Evolutionary conservation across 2,113 vertebrate species (phyloP).

Genomic region (Scomber japonicus): DNA sequence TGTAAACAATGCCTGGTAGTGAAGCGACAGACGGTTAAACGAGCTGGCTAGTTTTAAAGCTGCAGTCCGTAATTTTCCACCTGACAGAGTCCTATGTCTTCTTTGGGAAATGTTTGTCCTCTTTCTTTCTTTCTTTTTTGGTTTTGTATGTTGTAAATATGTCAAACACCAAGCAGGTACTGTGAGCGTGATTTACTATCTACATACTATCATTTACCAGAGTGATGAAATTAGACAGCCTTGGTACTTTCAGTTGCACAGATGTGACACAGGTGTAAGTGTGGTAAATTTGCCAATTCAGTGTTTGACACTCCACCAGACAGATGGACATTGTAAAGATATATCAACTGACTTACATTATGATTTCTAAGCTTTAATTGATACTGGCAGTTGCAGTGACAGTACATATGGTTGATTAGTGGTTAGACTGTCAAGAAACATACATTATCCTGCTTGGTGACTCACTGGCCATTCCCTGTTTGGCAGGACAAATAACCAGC

Average conservation of each 20-base stretch:
- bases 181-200: not conserved
- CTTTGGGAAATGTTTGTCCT: not conserved
- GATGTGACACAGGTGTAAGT: conserved; percentile 11
- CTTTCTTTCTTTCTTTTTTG: no score
- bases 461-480: conserved; percentile 11
- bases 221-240: not conserved
- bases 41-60: conserved; percentile 42
- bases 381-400: not conserved
- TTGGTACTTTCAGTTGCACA: conserved; percentile 18
- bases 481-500: conserved; percentile 13
- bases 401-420: not conserved
- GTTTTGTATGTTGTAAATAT: not conserved
- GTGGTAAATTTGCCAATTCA: not conserved
- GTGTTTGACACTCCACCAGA: not conserved
- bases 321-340: conserved; percentile 16
- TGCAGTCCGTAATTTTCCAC: conserved; percentile 24
- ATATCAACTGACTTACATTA: no score
- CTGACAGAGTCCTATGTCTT: not conserved
- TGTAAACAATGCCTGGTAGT: conserved; percentile 47
- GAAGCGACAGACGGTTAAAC: conserved; percentile 14
- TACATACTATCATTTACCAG: not conserved
- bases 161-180: not conserved
- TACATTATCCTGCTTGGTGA: conserved; percentile 4
- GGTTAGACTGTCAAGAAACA: not conserved
- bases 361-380: not conserved